These are phyloP conservation scores for Leucosticte australis DNA, from an alignment of 2,113 vertebrate species.

Conservation along the genomic window DNA sequence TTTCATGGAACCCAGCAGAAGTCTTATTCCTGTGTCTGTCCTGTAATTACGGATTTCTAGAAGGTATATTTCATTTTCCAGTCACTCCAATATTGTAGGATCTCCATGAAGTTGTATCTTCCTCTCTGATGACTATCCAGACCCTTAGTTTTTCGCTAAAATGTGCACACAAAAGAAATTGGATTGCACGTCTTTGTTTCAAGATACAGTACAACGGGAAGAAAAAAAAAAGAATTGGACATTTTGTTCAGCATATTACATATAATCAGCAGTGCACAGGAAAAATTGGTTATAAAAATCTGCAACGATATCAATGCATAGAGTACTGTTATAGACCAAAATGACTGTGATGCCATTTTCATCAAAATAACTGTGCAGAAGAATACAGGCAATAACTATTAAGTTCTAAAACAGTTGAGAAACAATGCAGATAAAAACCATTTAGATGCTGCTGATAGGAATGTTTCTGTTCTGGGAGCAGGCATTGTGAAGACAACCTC, in stretches of 20 bases:
- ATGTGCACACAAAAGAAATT: conserved; percentile 24
- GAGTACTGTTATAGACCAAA: conserved; percentile 48
- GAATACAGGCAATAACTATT: background rate
- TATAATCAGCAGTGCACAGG: conserved; percentile 19
- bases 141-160: background rate
- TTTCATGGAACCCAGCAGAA: background rate
- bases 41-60: background rate
- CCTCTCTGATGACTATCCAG: background rate
- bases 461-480: background rate
- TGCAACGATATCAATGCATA: conserved; percentile 8
- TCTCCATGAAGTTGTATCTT: background rate
- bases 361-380: conserved; percentile 50
- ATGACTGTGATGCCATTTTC: conserved; percentile 45
- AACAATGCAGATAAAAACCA: background rate
- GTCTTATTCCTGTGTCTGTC: background rate
- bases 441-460: background rate
- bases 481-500: background rate
- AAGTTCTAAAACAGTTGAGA: background rate
- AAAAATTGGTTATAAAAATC: conserved; percentile 56
- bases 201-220: conserved; percentile 7
- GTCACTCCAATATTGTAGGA: background rate
- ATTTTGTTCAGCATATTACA: conserved; percentile 27
- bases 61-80: background rate
- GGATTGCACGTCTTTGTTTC: conserved; percentile 62
- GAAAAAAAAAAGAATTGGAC: background rate